These are phyloP conservation scores for Teleiodes luculella DNA, from an alignment of 2,888 invertebrate genomes.

Conservation along the genomic window DNA sequence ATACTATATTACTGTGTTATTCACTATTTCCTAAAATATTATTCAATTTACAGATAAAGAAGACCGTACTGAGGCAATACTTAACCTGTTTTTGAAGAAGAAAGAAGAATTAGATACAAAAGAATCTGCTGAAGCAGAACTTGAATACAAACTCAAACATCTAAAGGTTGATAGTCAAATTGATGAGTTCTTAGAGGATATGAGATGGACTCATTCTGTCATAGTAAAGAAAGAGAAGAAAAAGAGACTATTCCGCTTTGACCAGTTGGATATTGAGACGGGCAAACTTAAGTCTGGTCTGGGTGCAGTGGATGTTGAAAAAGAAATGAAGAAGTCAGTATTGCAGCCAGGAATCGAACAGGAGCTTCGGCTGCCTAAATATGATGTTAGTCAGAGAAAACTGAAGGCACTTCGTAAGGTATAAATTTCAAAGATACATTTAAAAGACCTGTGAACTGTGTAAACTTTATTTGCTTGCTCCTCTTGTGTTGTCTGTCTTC, in stretches of 20 bases:
- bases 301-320: conserved; percentile 68
- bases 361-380: conserved; percentile 78
- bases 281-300: conserved; percentile 63
- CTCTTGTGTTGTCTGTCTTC: too few species aligned
- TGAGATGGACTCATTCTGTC: conserved; percentile 58
- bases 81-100: conserved; percentile 55
- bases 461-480: too few species aligned
- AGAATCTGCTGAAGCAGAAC: conserved; percentile 44
- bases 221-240: conserved; percentile 49
- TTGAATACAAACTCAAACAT: conserved; percentile 49
- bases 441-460: too few species aligned
- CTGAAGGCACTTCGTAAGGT: conserved; percentile 79
- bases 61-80: conserved; percentile 45
- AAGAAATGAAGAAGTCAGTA: conserved; percentile 80
- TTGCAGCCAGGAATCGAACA: conserved; percentile 83
- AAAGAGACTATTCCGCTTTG: conserved; percentile 53
- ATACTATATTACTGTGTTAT: too few species aligned
- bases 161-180: conserved; percentile 55
- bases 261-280: conserved; percentile 56
- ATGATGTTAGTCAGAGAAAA: conserved; percentile 76
- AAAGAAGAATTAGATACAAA: conserved; percentile 55
- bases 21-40: neutral
- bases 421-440: too few species aligned
- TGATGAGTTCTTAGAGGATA: conserved; percentile 63
- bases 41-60: conserved; percentile 48